Conservation (phyloP, 2,113 vertebrate genomes). For the Thunnus maccoyii region DNA sequence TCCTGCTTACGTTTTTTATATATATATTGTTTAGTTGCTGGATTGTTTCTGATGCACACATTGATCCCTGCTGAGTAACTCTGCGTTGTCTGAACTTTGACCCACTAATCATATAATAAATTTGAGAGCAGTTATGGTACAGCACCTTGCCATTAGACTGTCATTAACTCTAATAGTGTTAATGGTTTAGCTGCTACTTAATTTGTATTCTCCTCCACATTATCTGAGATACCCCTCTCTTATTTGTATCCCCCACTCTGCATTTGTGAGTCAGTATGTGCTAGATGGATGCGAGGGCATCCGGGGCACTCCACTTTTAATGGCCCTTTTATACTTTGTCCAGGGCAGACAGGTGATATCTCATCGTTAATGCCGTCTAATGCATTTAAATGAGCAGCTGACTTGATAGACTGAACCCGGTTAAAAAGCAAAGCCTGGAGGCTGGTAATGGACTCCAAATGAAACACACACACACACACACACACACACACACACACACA, state of each 20-base stretch:
- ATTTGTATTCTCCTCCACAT: slow-evolving; percentile 27
- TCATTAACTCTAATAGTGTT: slow-evolving; percentile 25
- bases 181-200: background rate
- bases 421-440: slow-evolving; percentile 41
- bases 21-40: background rate
- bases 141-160: background rate
- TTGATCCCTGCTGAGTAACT: background rate
- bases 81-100: slow-evolving; percentile 29
- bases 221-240: background rate
- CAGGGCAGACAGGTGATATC: slow-evolving; percentile 63
- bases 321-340: slow-evolving; percentile 58
- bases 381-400: slow-evolving; percentile 69
- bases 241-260: background rate
- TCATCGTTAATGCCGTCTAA: slow-evolving; percentile 69
- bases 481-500: too few relatives aligned
- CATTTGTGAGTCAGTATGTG: slow-evolving; percentile 32
- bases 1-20: background rate
- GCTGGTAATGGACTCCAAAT: slow-evolving; percentile 58
- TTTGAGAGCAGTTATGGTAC: background rate
- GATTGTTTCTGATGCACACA: background rate
- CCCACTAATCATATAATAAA: background rate
- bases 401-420: slow-evolving; percentile 45
- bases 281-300: slow-evolving; percentile 48
- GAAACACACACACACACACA: slow-evolving; percentile 20
- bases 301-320: slow-evolving; percentile 48